Percentiles rank a stretch among this genome's conserved stretches.
Conservation (phyloP, 2,113 vertebrate species). For the Crotalus viridis region DNA sequence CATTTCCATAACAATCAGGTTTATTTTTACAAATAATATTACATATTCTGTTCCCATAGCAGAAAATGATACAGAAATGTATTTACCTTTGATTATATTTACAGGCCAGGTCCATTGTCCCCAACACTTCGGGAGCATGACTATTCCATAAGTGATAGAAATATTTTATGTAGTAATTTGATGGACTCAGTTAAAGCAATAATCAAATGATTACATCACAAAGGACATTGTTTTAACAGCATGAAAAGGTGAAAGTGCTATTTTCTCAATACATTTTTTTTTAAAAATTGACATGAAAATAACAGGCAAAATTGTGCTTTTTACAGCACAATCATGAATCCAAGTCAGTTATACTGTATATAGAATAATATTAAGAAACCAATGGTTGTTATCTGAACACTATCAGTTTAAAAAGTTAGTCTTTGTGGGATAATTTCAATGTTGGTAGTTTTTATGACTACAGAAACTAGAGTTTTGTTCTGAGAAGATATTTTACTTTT, state of each 20-base stretch:
- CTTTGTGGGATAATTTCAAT: background rate
- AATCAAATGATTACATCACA: slow-evolving; percentile 27
- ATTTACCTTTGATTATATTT: slow-evolving; percentile 12
- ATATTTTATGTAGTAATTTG: slow-evolving; percentile 3
- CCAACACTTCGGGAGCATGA: background rate
- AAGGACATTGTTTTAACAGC: slow-evolving; percentile 25
- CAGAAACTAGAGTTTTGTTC: background rate
- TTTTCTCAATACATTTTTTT: background rate
- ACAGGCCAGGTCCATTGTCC: background rate
- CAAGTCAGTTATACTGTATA: background rate
- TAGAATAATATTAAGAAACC: background rate
- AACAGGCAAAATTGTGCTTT: background rate
- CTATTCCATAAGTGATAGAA: background rate
- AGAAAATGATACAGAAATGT: background rate
- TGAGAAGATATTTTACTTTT: background rate
- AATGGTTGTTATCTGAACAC: background rate
- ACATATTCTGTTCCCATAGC: background rate
- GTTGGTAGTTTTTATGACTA: background rate
- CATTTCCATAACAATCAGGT: background rate
- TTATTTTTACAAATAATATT: background rate
- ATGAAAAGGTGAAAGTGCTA: background rate
- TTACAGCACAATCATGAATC: background rate
- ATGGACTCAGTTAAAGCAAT: background rate
- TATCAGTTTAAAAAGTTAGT: background rate
- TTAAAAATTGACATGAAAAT: background rate